A percentile compares a stretch with the other conserved stretches of the same genome.
These are phyloP conservation scores for Calephelis perditalis DNA, from an alignment of 2,888 invertebrate genomes.

Conservation along the genomic window DNA sequence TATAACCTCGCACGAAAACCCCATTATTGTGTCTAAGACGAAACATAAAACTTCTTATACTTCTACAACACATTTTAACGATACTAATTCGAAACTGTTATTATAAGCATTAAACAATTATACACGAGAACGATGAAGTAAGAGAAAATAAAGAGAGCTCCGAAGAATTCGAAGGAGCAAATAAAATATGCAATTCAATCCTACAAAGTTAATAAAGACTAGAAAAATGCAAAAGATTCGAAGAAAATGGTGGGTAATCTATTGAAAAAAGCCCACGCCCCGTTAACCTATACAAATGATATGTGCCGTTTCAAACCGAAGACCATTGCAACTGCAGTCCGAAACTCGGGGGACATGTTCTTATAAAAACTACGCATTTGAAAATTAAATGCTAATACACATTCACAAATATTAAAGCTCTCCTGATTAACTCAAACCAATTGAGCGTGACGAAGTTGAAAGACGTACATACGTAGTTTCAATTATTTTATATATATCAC, in stretches of 20 bases:
- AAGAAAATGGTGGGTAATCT: slow-evolving; percentile 44
- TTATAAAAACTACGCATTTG: slow-evolving; percentile 18
- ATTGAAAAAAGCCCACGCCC: slow-evolving; percentile 43
- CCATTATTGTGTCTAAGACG: not conserved
- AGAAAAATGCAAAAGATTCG: slow-evolving; percentile 73
- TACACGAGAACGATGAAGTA: slow-evolving; percentile 2
- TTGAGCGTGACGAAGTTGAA: slow-evolving; percentile 4
- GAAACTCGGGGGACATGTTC: slow-evolving; percentile 37
- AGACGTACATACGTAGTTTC: not conserved
- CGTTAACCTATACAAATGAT: slow-evolving; percentile 48
- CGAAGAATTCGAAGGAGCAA: slow-evolving; percentile 29
- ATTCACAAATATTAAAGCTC: slow-evolving; percentile 11
- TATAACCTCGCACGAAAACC: not conserved
- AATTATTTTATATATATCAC: slow-evolving; percentile 7
- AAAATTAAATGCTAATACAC: slow-evolving; percentile 9
- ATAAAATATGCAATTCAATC: slow-evolving; percentile 45
- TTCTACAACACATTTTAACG: slow-evolving; percentile 7
- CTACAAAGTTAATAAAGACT: slow-evolving; percentile 62
- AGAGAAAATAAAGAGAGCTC: slow-evolving; percentile 18
- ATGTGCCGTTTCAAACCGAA: slow-evolving; percentile 55
- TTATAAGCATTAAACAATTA: slow-evolving; percentile 10
- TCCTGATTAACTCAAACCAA: not conserved
- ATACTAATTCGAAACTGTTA: slow-evolving; percentile 16
- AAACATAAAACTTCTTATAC: slow-evolving; percentile 1
- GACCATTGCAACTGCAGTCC: slow-evolving; percentile 33